Conservation (phyloP, 2,888 invertebrate genomes). For the Apoda limacodes region DNA sequence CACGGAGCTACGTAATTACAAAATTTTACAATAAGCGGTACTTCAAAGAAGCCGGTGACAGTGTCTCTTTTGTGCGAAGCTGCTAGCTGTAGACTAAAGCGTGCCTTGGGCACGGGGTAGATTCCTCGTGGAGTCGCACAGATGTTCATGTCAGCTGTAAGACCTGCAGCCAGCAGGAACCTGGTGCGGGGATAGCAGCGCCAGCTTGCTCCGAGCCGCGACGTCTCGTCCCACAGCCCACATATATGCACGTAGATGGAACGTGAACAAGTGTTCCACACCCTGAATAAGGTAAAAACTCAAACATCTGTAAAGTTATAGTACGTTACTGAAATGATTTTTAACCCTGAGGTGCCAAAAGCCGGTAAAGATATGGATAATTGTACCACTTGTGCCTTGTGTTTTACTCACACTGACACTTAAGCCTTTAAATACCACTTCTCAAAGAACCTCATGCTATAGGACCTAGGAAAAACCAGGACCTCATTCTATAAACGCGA, state of each 20-base stretch:
- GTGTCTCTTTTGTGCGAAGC: constrained; percentile 38
- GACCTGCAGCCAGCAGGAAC: constrained; percentile 38
- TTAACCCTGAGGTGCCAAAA: too few species aligned
- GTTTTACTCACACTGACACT: too few species aligned
- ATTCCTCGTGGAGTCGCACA: constrained; percentile 30
- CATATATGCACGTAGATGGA: constrained; percentile 38
- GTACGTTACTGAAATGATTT: too few species aligned
- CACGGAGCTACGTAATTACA: constrained; percentile 25
- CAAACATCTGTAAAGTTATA: too few species aligned
- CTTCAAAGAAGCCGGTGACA: constrained; percentile 35
- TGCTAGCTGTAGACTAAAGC: constrained; percentile 34
- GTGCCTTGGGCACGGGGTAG: constrained; percentile 26
- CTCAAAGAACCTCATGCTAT: too few species aligned
- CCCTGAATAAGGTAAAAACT: too few species aligned
- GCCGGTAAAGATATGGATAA: too few species aligned
- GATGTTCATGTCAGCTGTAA: constrained; percentile 28
- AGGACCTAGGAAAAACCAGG: too few species aligned
- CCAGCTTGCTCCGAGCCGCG: constrained; percentile 41
- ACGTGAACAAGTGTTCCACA: constrained; percentile 33
- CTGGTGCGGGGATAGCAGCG: constrained; percentile 36
- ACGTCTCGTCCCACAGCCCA: constrained; percentile 36
- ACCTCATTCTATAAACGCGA: too few species aligned
- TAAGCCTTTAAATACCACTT: too few species aligned
- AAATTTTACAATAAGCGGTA: constrained; percentile 39
- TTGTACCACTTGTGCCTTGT: too few species aligned